Evolutionary conservation across 2,888 invertebrate genomes (phyloP).

Genomic region (Bhutanitis thaidina): DNA sequence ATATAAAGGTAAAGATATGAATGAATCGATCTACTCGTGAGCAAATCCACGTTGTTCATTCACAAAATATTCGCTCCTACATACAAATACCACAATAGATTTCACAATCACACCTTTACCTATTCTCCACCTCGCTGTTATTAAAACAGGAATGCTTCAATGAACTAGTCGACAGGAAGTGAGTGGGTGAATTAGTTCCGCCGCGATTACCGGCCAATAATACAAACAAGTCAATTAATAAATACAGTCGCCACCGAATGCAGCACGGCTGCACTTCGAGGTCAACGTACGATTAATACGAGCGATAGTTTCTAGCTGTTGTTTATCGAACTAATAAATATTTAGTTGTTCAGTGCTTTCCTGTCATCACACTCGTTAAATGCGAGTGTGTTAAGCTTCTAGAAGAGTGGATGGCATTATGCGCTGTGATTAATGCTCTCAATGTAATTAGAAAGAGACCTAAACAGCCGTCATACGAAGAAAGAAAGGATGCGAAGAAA

Average conservation of each 20-base stretch:
- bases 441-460: too few relatives aligned
- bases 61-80: neutral
- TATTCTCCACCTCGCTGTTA: neutral
- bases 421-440: neutral
- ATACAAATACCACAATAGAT: neutral
- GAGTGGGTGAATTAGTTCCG: constrained; percentile 36
- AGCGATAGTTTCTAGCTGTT: constrained; percentile 51
- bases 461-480: too few relatives aligned
- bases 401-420: neutral
- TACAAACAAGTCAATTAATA: constrained; percentile 38
- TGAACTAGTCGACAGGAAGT: constrained; percentile 29
- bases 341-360: constrained; percentile 40
- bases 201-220: constrained; percentile 27
- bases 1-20: too few relatives aligned
- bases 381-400: constrained; percentile 1
- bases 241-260: constrained; percentile 12
- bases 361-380: constrained; percentile 27
- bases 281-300: constrained; percentile 63
- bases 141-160: constrained; percentile 1
- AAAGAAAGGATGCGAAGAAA: too few relatives aligned
- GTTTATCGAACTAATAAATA: constrained; percentile 67
- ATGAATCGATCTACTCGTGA: too few relatives aligned
- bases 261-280: constrained; percentile 24
- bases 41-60: too few relatives aligned
- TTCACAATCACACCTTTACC: constrained; percentile 7